phyloP scores from a whole-genome alignment of 1,140 invertebrate species.

The Helicorthomorpha holstii region DNA sequence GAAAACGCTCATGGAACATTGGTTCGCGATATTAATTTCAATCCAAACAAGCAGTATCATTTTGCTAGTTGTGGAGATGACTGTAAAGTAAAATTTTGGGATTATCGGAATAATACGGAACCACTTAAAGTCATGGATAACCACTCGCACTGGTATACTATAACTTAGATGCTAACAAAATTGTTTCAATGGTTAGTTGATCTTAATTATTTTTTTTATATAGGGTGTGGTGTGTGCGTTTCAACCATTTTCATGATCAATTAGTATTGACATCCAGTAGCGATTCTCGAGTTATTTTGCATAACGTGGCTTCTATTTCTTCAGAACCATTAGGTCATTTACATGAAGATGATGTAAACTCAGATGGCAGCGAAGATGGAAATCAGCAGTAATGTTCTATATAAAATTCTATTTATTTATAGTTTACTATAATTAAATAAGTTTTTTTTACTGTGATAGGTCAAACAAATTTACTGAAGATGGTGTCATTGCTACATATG shows the following conservation, averaged over 20 bases:
- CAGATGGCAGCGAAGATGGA: conserved; percentile 26
- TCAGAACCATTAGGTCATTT: conserved; percentile 52
- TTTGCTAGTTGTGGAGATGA: conserved; percentile 89
- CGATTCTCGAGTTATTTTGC: conserved; percentile 77
- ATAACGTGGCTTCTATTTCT: conserved; percentile 68
- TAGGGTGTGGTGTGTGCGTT: conserved; percentile 81
- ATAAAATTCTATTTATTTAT: too few species aligned
- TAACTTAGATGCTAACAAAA: background rate
- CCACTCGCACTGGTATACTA: conserved; percentile 78
- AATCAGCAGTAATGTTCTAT: too few species aligned
- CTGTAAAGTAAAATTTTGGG: conserved; percentile 88
- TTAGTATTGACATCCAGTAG: conserved; percentile 85
- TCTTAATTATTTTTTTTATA: conserved; percentile 11
- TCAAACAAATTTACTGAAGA: conserved; percentile 29
- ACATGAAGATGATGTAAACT: conserved; percentile 33
- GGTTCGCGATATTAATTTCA: conserved; percentile 85
- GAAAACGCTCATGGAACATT: conserved; percentile 73
- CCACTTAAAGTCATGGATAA: conserved; percentile 64
- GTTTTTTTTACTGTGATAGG: background rate
- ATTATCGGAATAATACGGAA: conserved; percentile 60
- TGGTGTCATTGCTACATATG: conserved; percentile 70
- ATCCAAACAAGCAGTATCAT: conserved; percentile 89
- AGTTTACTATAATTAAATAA: background rate
- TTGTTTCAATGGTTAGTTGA: background rate
- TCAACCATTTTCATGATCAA: conserved; percentile 94